Evolutionary conservation across 1,140 invertebrate species (phyloP).

Genomic region (Stegodyphus dumicola): DNA sequence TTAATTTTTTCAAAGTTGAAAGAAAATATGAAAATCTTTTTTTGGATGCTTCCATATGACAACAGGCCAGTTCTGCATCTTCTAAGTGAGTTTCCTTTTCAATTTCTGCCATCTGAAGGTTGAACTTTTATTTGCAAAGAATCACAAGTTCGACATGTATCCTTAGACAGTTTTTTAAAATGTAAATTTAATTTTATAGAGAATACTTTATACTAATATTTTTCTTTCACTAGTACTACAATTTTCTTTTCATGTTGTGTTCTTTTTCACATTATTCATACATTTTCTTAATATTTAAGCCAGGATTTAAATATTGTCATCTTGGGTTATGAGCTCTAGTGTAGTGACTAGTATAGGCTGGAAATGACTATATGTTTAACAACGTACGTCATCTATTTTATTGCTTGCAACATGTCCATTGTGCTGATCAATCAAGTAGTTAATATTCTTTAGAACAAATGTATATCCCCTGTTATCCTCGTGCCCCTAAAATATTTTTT

Average conservation of each 20-base stretch:
- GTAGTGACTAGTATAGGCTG: constrained; percentile 42
- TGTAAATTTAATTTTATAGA: constrained; percentile 19
- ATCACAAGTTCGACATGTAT: constrained; percentile 27
- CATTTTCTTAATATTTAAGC: constrained; percentile 52
- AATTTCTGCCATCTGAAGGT: constrained; percentile 8
- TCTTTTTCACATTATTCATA: constrained; percentile 10
- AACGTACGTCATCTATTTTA: constrained; percentile 25
- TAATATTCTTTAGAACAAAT: too few species aligned
- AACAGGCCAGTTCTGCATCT: not conserved
- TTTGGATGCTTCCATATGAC: constrained; percentile 10
- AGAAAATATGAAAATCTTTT: constrained; percentile 18
- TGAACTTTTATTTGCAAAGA: constrained; percentile 29
- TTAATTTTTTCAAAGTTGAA: constrained; percentile 17
- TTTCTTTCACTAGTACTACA: constrained; percentile 43
- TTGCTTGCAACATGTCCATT: constrained; percentile 11
- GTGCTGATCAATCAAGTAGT: too few species aligned
- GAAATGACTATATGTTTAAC: constrained; percentile 18
- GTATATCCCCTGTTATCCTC: too few species aligned
- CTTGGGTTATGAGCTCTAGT: constrained; percentile 38
- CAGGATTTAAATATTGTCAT: constrained; percentile 13
- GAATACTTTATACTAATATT: constrained; percentile 50
- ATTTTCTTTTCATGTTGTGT: constrained; percentile 29
- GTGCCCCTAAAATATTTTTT: too few species aligned
- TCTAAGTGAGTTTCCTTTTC: constrained; percentile 17
- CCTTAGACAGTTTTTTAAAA: constrained; percentile 1